Conservation (phyloP, 2,113 vertebrate species). For the Athene noctua region DNA sequence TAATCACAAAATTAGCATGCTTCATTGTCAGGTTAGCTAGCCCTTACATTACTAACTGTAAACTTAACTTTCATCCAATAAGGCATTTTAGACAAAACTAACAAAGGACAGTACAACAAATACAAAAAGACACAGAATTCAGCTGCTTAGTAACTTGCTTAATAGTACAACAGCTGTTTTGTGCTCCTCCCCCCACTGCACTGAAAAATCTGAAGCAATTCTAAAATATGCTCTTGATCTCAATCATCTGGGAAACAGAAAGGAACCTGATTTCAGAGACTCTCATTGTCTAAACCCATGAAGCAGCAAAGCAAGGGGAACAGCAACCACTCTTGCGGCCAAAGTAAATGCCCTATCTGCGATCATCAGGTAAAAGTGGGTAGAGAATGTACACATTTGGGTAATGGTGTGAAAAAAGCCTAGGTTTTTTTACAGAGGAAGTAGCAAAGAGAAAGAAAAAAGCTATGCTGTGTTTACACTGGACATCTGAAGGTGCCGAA, state of each 20-base stretch:
- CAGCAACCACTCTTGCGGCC: neutral
- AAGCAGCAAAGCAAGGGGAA: neutral
- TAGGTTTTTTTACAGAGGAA: neutral
- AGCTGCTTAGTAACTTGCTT: neutral
- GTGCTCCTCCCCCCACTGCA: neutral
- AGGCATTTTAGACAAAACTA: neutral
- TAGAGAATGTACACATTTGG: neutral
- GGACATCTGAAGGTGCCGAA: neutral
- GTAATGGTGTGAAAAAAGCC: neutral
- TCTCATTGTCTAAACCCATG: neutral
- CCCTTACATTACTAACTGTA: neutral
- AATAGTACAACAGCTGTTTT: neutral
- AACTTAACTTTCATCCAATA: neutral
- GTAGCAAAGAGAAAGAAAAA: neutral
- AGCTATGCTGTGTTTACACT: neutral
- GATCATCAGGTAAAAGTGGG: neutral
- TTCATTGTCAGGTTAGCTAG: neutral
- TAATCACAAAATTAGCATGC: neutral
- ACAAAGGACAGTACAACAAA: neutral
- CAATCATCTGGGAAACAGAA: neutral
- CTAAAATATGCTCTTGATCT: neutral
- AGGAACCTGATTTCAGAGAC: neutral
- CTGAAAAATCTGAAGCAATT: neutral
- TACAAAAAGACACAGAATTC: neutral
- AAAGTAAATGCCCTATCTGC: neutral